These are phyloP conservation scores for Cololabis saira DNA, from an alignment of 2,113 vertebrate species.

Conservation along the genomic window DNA sequence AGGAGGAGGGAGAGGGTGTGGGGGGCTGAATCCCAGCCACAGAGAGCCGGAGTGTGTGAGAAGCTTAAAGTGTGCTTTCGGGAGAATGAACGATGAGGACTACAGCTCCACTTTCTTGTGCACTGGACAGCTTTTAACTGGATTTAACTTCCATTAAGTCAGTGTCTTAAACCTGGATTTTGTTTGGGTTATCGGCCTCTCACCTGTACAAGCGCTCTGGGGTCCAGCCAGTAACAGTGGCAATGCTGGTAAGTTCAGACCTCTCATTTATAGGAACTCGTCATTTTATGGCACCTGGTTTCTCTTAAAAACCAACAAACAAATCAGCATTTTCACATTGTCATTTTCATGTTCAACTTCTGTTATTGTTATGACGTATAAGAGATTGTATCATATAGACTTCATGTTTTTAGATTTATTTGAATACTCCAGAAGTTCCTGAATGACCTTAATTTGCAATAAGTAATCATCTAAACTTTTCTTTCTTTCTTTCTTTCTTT, in stretches of 20 bases:
- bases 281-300: not conserved
- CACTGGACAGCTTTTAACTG: slow-evolving; percentile 30
- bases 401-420: too few relatives aligned
- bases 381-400: too few relatives aligned
- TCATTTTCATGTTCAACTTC: too few relatives aligned
- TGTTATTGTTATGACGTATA: not conserved
- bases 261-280: not conserved
- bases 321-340: not conserved
- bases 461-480: too few relatives aligned
- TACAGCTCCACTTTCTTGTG: slow-evolving; percentile 33
- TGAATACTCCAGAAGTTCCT: too few relatives aligned
- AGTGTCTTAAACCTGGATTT: slow-evolving; percentile 37
- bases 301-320: not conserved
- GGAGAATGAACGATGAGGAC: slow-evolving; percentile 42
- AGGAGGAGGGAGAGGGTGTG: slow-evolving; percentile 26
- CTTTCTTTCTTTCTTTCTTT: too few relatives aligned
- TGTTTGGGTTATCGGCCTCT: slow-evolving; percentile 6
- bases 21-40: slow-evolving; percentile 51
- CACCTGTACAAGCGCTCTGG: not conserved
- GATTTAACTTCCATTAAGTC: slow-evolving; percentile 34
- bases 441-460: too few relatives aligned
- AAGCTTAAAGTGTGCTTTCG: slow-evolving; percentile 31
- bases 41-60: slow-evolving; percentile 40
- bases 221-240: not conserved
- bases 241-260: slow-evolving; percentile 51